Base-by-base conservation (phyloP, 2,888 invertebrate genomes). In the Yponomeuta plumbellus region DNA sequence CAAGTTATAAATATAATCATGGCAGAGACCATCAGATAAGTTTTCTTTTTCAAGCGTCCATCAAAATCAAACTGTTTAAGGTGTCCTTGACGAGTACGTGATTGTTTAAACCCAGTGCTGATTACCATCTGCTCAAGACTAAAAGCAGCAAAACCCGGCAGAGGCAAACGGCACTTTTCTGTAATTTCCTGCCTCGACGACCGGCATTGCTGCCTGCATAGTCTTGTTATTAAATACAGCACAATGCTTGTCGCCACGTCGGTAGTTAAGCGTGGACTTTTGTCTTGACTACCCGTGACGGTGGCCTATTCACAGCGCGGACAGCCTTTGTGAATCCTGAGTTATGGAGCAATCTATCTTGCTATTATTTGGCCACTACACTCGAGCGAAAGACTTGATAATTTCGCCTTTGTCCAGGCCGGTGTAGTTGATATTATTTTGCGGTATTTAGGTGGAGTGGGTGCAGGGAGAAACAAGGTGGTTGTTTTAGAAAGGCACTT, bases 291-390 rank as follows among this genome's bases (percentile, higher is more conserved):
- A 40, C 52, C 66, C 64, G 22, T 61, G 26, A 62, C 67, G 66
- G 22, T 63, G 22, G 52, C 44, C 70, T 59, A 70, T 72, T 71
- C 70, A 69, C 11, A 44, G 22, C 39, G 66, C 66, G 67, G 70
- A 70, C 71, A 69, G 61, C 66, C 67, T 69, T 72, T 71, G 70
- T 72, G 65, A 61, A n/a, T 23, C 11, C 21, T 71, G 72, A 72
- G 67, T 72, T 72, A 72, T 70, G 66, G 64, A 64, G 59, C 68
- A 62, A 68, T 69, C 68, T 69, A 70, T 69, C 65, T 68, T 66
- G 65, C 69, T 67, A 67, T 68, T 69, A 68, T 67, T 69, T 66
- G 63, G 67, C 61, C 40, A 56, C 63, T 63, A 63, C 22, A 21
- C 44, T 44, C 21, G 17, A 44, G 40, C 44, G 63, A 65, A 65